Base-by-base conservation (phyloP, 2,888 invertebrate species). In the Leptarthrus brevirostris region DNA sequence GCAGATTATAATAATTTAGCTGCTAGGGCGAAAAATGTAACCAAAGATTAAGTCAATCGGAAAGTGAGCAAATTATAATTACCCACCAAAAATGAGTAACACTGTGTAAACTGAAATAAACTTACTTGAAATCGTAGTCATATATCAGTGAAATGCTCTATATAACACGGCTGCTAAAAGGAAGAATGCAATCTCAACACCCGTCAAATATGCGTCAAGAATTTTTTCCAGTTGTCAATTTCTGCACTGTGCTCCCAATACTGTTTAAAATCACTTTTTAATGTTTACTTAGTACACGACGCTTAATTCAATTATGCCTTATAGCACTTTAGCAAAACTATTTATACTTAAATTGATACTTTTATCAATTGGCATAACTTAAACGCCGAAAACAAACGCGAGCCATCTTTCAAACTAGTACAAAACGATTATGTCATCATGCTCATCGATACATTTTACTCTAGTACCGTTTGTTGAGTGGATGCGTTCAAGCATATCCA, bases 341-440 rank as follows among this genome's bases (percentile, higher is more conserved):
- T 30, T 52, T 34, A 8, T 34, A 16, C 36, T n/a, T 12, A 52
- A 69, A 52, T n/a, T 52, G 52, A 18, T 52, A 26, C 26, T 16
- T 34, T 24, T 22, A 66, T 26, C n/a, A 69, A 52, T 36, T 52
- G 49, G 18, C 56, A 69, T 69, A 74, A 74, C 72, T 77, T 75
- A 78, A 77, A 78, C 77, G 77, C 79, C 78, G 78, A 79, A 79
- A 79, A 79, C 79, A 79, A 78, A 74, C 76, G 77, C 74, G 74
- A 75, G 79, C 78, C 78, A 78, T 78, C 73, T 79, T 76, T 71
- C 16, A 69, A 77, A 79, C 79, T 79, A 79, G 76, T 79, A 79
- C 79, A 72, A 74, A 72, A 16, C 66, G 36, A 52, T 72, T 52
- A 12, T 49, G 30, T 14, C 47, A 61, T 72, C 71, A 56, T 56